Percentiles rank a stretch among this genome's conserved stretches.
Evolutionary conservation across 30 jellyfish, hydroid and myxozoan species (phyloP).

Genomic region (Aurelia sp.): DNA sequence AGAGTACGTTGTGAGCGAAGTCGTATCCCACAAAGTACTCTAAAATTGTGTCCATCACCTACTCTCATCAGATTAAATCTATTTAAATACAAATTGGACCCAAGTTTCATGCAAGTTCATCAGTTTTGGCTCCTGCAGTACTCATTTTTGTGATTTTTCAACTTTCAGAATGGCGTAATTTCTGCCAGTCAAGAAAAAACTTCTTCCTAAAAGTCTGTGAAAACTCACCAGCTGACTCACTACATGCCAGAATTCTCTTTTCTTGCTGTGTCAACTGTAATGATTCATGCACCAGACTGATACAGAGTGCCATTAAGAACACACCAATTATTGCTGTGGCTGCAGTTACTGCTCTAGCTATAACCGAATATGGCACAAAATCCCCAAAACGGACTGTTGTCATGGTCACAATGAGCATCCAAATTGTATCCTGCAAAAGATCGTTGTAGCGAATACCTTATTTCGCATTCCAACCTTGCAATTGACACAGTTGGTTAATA

Average conservation of each 20-base stretch:
- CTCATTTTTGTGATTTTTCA: no score
- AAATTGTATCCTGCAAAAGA: conserved; percentile 70
- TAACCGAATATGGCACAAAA: conserved; percentile 63
- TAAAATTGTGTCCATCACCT: no score
- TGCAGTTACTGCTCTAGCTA: conserved; percentile 74
- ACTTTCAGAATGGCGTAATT: no score
- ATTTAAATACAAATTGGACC: no score
- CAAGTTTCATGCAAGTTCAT: no score
- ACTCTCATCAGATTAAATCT: no score
- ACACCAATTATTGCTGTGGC: conserved; percentile 82
- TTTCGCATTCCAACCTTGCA: not conserved
- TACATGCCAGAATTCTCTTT: conserved; percentile 80
- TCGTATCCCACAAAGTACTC: no score
- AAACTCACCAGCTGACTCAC: conserved; percentile 69
- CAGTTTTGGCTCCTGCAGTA: no score
- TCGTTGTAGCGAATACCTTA: not conserved
- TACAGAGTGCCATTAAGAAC: conserved; percentile 88
- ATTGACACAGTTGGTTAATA: no score
- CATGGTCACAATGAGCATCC: conserved; percentile 95
- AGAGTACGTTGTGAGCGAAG: no score
- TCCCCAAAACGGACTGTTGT: conserved; percentile 96
- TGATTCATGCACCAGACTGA: conserved; percentile 85
- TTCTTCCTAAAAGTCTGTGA: no score
- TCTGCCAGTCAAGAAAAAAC: no score
- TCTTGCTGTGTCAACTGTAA: conserved; percentile 83